These are phyloP conservation scores for Lineus longissimus DNA, from an alignment of 1,140 invertebrate genomes.

Conservation along the genomic window DNA sequence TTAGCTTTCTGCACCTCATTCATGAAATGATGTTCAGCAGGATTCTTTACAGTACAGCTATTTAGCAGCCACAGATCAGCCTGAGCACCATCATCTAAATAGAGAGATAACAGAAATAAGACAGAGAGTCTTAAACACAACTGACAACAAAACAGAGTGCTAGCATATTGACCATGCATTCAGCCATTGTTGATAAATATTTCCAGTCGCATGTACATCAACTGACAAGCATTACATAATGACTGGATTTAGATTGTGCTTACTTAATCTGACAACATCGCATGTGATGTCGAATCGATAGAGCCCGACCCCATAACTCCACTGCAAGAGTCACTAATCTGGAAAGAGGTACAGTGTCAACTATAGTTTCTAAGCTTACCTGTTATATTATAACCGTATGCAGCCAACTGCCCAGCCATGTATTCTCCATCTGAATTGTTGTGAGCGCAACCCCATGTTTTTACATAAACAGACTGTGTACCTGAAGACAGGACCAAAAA, in stretches of 20 bases:
- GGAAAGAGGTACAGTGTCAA: background rate
- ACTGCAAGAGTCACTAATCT: background rate
- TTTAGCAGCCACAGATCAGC: constrained; percentile 95
- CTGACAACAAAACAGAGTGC: too few relatives aligned
- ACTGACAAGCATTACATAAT: too few relatives aligned
- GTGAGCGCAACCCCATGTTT: constrained; percentile 97
- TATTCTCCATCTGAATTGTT: constrained; percentile 93
- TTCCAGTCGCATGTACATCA: too few relatives aligned
- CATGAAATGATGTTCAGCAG: constrained; percentile 91
- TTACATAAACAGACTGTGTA: constrained; percentile 86
- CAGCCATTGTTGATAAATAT: too few relatives aligned
- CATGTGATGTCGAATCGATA: constrained; percentile 16
- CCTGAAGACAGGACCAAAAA: constrained; percentile 56
- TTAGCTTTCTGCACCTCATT: constrained; percentile 84
- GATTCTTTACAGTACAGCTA: constrained; percentile 96
- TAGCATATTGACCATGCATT: too few relatives aligned
- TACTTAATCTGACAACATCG: constrained; percentile 27
- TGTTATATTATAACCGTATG: constrained; percentile 82
- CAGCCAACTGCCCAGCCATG: constrained; percentile 89
- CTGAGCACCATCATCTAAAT: constrained; percentile 66
- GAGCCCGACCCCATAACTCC: background rate
- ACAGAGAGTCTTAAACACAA: too few relatives aligned
- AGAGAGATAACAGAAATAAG: background rate
- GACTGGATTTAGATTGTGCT: too few relatives aligned
- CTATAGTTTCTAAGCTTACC: constrained; percentile 27